Percentiles rank a stretch among this genome's conserved stretches.
Evolutionary conservation across 2,113 vertebrate species (phyloP).

Genomic region (Sclerurus mexicanus): DNA sequence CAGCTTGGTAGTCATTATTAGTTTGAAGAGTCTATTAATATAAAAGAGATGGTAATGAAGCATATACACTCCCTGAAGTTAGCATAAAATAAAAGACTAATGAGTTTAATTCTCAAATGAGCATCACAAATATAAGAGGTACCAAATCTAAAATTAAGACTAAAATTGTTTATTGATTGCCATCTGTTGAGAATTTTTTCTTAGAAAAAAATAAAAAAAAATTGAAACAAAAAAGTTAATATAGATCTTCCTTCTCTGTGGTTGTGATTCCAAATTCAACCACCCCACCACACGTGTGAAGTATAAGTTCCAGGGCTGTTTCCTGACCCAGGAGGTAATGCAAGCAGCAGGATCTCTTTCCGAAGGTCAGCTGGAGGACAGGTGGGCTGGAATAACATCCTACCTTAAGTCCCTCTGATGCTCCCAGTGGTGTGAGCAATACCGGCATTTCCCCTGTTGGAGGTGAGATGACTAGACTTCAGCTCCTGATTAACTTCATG

Average conservation of each 20-base stretch:
- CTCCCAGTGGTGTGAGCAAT: neutral
- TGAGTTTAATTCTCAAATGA: neutral
- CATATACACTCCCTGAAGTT: neutral
- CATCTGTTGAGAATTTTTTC: neutral
- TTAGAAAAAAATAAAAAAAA: neutral
- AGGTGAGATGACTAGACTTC: neutral
- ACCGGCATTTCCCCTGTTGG: neutral
- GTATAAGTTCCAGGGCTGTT: neutral
- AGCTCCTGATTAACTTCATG: neutral
- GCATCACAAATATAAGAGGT: neutral
- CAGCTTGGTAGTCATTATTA: neutral
- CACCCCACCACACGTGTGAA: neutral
- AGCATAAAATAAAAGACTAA: neutral
- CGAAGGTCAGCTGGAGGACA: neutral
- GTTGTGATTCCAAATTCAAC: neutral
- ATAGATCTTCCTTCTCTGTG: neutral
- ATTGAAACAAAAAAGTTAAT: neutral
- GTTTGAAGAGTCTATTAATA: neutral
- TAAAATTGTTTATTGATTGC: neutral
- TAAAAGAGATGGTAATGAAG: slow-evolving; percentile 17
- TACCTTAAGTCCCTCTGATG: neutral
- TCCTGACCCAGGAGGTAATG: neutral
- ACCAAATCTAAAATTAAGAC: neutral
- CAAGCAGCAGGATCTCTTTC: neutral
- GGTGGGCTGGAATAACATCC: neutral